phyloP scores from a whole-genome alignment of 1,140 invertebrate genomes.

The Drosophila hydei region DNA sequence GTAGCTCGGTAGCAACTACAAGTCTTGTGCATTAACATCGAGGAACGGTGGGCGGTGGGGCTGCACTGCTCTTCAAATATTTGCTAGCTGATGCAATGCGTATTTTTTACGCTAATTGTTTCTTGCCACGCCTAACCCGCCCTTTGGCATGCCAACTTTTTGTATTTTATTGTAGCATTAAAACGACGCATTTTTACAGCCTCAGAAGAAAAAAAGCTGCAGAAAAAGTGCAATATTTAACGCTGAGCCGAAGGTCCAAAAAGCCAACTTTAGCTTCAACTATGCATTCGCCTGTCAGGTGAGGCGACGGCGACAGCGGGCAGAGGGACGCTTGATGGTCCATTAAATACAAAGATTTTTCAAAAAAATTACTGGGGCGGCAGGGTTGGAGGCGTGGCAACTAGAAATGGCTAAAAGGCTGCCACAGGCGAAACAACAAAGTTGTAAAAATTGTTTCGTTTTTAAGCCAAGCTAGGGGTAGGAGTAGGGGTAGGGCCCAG shows the following conservation, averaged over 20 bases:
- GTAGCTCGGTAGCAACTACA: neutral
- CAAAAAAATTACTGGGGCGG: constrained; percentile 71
- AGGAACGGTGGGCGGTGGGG: neutral
- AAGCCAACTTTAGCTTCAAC: constrained; percentile 25
- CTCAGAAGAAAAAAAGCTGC: neutral
- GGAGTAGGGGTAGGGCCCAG: no score
- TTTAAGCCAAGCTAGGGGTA: constrained; percentile 52
- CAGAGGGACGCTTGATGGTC: constrained; percentile 74
- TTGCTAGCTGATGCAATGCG: constrained; percentile 44
- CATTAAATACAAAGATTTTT: constrained; percentile 84
- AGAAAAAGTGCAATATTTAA: constrained; percentile 69
- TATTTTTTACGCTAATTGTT: constrained; percentile 81
- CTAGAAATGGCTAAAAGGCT: constrained; percentile 65
- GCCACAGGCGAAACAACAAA: constrained; percentile 80
- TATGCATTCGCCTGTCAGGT: constrained; percentile 6
- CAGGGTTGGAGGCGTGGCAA: constrained; percentile 22
- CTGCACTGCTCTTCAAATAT: constrained; percentile 30
- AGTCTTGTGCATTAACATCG: constrained; percentile 47
- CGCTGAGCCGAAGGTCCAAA: constrained; percentile 55
- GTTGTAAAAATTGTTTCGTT: constrained; percentile 83
- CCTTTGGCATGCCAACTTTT: constrained; percentile 70
- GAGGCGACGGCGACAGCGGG: constrained; percentile 1
- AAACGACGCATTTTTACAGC: constrained; percentile 83
- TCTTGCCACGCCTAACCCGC: constrained; percentile 35
- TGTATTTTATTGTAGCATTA: constrained; percentile 83